phyloP scores from a whole-genome alignment of 2,797 vertebrate genomes.

The Sciurus vulgaris region DNA sequence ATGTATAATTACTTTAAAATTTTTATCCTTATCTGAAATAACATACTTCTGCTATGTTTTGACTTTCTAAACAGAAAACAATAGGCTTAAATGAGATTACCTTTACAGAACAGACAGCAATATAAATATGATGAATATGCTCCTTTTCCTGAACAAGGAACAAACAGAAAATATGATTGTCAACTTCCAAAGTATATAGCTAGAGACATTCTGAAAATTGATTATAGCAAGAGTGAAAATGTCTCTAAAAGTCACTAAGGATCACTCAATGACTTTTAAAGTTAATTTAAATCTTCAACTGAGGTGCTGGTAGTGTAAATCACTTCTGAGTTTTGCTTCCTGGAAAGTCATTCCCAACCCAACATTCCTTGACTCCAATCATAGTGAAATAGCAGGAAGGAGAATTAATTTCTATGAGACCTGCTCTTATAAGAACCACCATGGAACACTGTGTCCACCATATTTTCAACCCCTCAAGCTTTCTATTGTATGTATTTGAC shows the following conservation, averaged over 20 bases:
- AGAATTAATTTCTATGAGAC: not conserved
- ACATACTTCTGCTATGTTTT: slow-evolving; percentile 6
- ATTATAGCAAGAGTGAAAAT: not conserved
- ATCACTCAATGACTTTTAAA: not conserved
- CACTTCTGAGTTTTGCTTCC: not conserved
- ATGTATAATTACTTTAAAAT: not conserved
- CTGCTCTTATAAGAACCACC: not conserved
- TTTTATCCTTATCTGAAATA: not conserved
- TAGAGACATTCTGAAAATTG: not conserved
- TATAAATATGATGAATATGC: not conserved
- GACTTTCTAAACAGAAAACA: not conserved
- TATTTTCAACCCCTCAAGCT: not conserved
- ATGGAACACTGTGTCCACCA: not conserved
- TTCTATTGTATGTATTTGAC: slow-evolving; percentile 11
- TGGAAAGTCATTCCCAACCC: not conserved
- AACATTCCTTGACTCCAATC: not conserved
- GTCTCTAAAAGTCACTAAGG: not conserved
- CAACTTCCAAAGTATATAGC: not conserved
- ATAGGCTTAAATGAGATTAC: not conserved
- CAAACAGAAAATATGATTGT: not conserved
- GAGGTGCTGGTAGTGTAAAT: not conserved
- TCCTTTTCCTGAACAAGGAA: not conserved
- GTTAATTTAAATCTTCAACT: not conserved
- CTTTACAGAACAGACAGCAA: not conserved
- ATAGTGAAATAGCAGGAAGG: not conserved